Base-by-base conservation (phyloP, 2,113 vertebrate genomes). In the Gavia stellata region DNA sequence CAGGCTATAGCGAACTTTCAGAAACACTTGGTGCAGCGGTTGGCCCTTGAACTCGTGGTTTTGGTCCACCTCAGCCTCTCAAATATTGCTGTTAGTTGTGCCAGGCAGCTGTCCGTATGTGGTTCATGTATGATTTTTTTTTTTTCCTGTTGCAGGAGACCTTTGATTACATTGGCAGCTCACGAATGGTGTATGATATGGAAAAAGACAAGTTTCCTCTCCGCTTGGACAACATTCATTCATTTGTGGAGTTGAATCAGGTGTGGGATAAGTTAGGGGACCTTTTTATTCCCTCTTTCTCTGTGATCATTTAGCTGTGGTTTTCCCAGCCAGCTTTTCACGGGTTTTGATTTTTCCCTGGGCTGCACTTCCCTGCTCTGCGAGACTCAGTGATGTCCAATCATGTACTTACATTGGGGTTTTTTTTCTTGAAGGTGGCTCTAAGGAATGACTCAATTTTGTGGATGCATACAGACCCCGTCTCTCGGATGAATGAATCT, bases 141-240 rank as follows among this genome's bases (percentile, higher is more conserved):
- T 9, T n/a, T 40, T 17, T 12, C 17, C 45, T 29, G 1, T 34
- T 63, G 31, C 97, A 99, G 99, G 99, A 99, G 93, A 98, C 98
- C 8, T 99, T 99, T 38, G 99, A 99, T 96, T 99, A 99, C 98
- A 99, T 99, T 10, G 99, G 99, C 96, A 99, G 99, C 82, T 99
- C 99, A 0, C 98, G 98, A 33, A 99, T 99, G 99, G 99, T 98
- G 9, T 98, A 98, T 0, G 98, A 98, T 18, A 98, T 98, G 98
- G 96, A 98, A 38, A 97, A 95, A 8, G 97, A 97, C 34, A 97
- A 96, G 23, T 98, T 98, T 40, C 98, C 98, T 1, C 56, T 98
- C 52, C 68, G 61, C 8, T 73, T 98, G 52, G 96, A 97, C 14
- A 98, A 98, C 92, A 95, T 98, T 7, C 91, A 98, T 9, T 96